Evolutionary conservation across 2,888 invertebrate species (phyloP).

Genomic region (Julus scanicus): DNA sequence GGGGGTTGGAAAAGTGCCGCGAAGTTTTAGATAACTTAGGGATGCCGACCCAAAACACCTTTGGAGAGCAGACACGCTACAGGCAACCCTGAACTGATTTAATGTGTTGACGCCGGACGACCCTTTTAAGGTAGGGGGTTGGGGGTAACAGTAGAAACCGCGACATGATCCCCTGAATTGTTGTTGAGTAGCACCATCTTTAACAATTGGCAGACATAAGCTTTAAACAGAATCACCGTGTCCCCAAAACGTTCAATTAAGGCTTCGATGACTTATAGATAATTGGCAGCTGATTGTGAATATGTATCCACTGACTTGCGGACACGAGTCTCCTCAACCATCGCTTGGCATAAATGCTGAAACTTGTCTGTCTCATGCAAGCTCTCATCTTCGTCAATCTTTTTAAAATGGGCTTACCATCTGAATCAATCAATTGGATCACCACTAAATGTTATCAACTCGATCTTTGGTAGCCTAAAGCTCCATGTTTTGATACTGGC

Average conservation of each 20-base stretch:
- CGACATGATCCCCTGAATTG: background rate
- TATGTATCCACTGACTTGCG: slow-evolving; percentile 52
- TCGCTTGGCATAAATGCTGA: slow-evolving; percentile 46
- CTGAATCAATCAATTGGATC: background rate
- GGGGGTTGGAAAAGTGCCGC: no score
- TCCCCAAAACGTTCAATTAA: background rate
- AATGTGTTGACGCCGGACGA: no score
- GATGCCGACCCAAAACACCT: no score
- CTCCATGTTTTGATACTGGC: background rate
- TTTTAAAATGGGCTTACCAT: slow-evolving; percentile 51
- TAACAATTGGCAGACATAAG: background rate
- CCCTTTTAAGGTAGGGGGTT: no score
- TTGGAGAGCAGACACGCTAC: no score
- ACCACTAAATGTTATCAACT: background rate
- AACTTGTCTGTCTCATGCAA: slow-evolving; percentile 53
- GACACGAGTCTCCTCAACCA: slow-evolving; percentile 40
- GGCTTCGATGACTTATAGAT: slow-evolving; percentile 34
- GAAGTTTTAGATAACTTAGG: no score
- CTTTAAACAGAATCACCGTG: background rate
- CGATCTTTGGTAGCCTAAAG: background rate
- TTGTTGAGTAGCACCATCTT: background rate
- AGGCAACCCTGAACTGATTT: no score
- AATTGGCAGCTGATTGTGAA: slow-evolving; percentile 53
- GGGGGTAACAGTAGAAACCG: no score
- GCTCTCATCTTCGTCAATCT: slow-evolving; percentile 49